These are phyloP conservation scores for Limnephilus lunatus DNA, from an alignment of 2,888 invertebrate genomes.

Conservation along the genomic window DNA sequence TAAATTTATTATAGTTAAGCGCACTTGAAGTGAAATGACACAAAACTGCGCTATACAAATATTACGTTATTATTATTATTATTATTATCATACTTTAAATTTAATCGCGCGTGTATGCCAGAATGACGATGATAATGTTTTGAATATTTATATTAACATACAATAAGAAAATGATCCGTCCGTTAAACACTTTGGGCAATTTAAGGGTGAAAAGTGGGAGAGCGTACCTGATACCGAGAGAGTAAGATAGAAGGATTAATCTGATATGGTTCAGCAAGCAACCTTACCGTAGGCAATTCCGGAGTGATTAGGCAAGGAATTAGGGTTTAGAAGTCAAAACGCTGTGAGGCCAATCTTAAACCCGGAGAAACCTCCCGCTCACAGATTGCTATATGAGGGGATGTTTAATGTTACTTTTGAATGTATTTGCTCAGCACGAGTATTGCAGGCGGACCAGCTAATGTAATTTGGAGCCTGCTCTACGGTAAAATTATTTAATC, in stretches of 20 bases:
- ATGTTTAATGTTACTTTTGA: slow-evolving; percentile 49
- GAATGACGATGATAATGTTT: neutral
- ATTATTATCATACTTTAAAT: neutral
- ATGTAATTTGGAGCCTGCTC: slow-evolving; percentile 49
- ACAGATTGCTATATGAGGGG: neutral
- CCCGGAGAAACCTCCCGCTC: neutral
- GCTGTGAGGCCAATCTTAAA: slow-evolving; percentile 46
- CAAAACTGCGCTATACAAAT: too few species aligned
- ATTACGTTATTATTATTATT: too few species aligned
- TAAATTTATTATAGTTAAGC: too few species aligned
- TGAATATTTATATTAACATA: neutral
- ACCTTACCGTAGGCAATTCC: slow-evolving; percentile 40
- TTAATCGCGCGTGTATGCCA: neutral
- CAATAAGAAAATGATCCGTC: neutral
- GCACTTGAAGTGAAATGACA: too few species aligned
- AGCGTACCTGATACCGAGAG: slow-evolving; percentile 16
- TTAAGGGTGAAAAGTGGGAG: neutral
- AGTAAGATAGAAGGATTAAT: neutral
- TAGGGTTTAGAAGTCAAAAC: slow-evolving; percentile 36
- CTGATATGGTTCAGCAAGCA: slow-evolving; percentile 38
- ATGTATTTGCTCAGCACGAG: slow-evolving; percentile 34
- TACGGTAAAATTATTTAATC: slow-evolving; percentile 40
- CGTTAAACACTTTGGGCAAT: neutral
- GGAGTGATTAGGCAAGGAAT: slow-evolving; percentile 57
- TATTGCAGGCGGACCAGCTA: slow-evolving; percentile 46